Evolutionary conservation across 2,888 invertebrate species (phyloP).

Genomic region (Neocrepidodera transversa): DNA sequence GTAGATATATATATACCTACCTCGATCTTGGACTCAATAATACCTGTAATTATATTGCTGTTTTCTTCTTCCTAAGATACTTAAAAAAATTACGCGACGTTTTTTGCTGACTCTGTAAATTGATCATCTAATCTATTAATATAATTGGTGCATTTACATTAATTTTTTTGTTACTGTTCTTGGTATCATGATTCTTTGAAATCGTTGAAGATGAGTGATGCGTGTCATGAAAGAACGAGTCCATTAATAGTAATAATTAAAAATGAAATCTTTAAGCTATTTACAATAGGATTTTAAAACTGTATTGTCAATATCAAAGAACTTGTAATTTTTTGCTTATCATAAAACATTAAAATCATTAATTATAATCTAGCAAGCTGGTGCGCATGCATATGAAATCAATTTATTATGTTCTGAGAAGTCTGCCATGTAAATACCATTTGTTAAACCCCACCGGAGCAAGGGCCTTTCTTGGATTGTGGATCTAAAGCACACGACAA

Average conservation of each 20-base stretch:
- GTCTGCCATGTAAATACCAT: conserved; percentile 38
- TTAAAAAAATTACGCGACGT: conserved; percentile 7
- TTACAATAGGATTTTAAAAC: too few relatives aligned
- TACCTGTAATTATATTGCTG: conserved; percentile 7
- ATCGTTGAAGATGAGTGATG: not conserved
- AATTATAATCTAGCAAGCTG: conserved; percentile 33
- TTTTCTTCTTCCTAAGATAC: conserved; percentile 15
- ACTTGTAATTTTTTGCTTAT: too few relatives aligned
- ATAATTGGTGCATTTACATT: conserved; percentile 22
- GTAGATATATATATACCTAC: conserved; percentile 9
- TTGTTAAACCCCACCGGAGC: conserved; percentile 36
- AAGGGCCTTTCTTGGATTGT: conserved; percentile 21
- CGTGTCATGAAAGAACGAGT: not conserved
- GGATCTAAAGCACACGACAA: conserved; percentile 1
- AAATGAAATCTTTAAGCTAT: too few relatives aligned
- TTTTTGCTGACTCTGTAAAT: conserved; percentile 12
- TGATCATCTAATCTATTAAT: conserved; percentile 16
- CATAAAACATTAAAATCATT: conserved; percentile 28
- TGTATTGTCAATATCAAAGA: too few relatives aligned
- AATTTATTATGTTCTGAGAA: conserved; percentile 41
- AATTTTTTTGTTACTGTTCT: conserved; percentile 52
- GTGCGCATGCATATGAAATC: conserved; percentile 38
- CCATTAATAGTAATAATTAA: not conserved
- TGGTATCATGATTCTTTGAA: not conserved
- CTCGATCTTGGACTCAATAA: conserved; percentile 17